Evolutionary conservation across 2,113 vertebrate species (phyloP).

Genomic region (Circaetus gallicus): DNA sequence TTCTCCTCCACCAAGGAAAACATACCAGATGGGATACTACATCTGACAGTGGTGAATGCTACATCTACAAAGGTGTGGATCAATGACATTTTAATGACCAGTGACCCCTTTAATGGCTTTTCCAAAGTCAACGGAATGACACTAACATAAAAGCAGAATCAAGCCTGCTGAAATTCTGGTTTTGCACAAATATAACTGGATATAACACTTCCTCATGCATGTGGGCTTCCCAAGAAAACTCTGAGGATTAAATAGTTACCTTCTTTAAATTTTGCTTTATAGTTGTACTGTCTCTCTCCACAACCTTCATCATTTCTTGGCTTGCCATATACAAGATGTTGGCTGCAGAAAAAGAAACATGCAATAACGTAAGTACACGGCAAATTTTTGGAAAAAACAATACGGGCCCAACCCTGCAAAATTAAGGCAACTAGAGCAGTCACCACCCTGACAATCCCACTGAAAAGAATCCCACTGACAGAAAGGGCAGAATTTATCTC

Average conservation of each 20-base stretch:
- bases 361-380: neutral
- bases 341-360: constrained; percentile 71
- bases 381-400: neutral
- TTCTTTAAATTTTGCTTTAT: constrained; percentile 87
- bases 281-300: constrained; percentile 83
- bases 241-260: constrained; percentile 72
- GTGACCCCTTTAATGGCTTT: neutral
- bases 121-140: neutral
- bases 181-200: neutral
- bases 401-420: neutral
- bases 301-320: constrained; percentile 89
- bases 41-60: neutral
- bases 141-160: neutral
- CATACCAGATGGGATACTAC: neutral
- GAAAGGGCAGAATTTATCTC: neutral
- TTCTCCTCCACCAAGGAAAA: neutral
- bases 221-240: neutral
- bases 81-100: neutral
- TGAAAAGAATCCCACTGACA: neutral
- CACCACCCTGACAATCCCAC: neutral
- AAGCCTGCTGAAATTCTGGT: neutral
- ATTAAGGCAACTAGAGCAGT: neutral
- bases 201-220: neutral
- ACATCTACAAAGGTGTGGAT: neutral
- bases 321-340: constrained; percentile 89